Evolutionary conservation across 2,888 invertebrate species (phyloP), one percentile per base, ranked within the genome.

Genomic region (Drosophila parthenogenetica): DNA sequence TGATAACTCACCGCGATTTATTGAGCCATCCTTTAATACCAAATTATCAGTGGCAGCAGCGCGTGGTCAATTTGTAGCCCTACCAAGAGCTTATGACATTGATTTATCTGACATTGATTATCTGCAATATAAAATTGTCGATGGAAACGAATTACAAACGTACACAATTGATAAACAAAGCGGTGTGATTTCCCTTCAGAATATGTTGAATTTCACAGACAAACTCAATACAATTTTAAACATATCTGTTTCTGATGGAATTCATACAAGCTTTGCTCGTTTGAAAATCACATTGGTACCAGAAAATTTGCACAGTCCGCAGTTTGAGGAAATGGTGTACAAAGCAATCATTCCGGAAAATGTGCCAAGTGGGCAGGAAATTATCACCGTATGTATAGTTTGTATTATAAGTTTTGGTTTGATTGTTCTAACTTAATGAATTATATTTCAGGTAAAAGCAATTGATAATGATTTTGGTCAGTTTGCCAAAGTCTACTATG

Each of bases 231-330:
- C 95, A 87, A 93, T 95, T 67, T 93, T 99, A 66, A 99, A 99
- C 93, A 95, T 99, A 35, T 98, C 98, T 1, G 98, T 98, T 40
- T 97, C 97, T 60, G 99, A 99, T 93, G 98, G 98, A 35, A 97
- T 98, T 39, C 98, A 98, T 93, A 98, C 97, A 7, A 96, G 95
- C 76, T 98, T 96, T 92, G 95, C 97, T 1, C 93, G 97, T 75
- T 94, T 97, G 14, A 96, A 96, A 93, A 95, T 97, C 51, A 94
- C 96, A 86, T 94, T 96, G 71, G 93, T 96, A 65, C 95, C 97
- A 8, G 95, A 96, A 69, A 98, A 98, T 93, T 93, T 94, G 77
- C 94, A 95, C 91, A 94, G 96, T 79, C 98, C 98, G 10, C 93
- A 94, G 71, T 98, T 98, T 92, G 94, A 95, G 14, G 95, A 96